These are phyloP conservation scores for Leistus spinibarbis DNA, from an alignment of 2,888 invertebrate genomes.

Conservation along the genomic window DNA sequence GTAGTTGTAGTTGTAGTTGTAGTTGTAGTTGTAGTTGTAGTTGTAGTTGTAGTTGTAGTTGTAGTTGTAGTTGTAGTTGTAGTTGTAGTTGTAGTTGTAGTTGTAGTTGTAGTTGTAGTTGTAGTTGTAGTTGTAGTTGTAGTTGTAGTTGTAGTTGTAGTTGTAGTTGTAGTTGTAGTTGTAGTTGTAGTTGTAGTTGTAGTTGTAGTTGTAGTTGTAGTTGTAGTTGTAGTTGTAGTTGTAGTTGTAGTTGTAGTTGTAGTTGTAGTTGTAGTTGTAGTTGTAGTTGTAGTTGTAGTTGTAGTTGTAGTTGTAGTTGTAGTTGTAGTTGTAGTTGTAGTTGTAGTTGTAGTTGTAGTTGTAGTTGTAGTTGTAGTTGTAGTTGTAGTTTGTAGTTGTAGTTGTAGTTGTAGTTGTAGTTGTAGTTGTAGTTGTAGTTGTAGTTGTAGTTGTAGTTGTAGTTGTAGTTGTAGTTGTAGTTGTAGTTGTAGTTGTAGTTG, in stretches of 20 bases:
- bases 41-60: conserved; percentile 31
- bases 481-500: too few relatives aligned
- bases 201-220: conserved; percentile 23
- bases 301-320: too few relatives aligned
- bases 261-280: conserved; percentile 27
- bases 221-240: conserved; percentile 25
- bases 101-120: too few relatives aligned
- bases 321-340: too few relatives aligned
- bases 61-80: conserved; percentile 23
- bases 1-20: conserved; percentile 30
- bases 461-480: too few relatives aligned
- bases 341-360: too few relatives aligned
- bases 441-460: too few relatives aligned
- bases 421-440: too few relatives aligned
- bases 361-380: too few relatives aligned
- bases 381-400: too few relatives aligned
- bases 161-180: conserved; percentile 22
- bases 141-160: conserved; percentile 23
- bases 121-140: conserved; percentile 27
- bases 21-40: conserved; percentile 30
- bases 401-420: too few relatives aligned
- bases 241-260: conserved; percentile 27
- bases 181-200: conserved; percentile 2
- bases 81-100: background rate
- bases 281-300: too few relatives aligned